These are phyloP conservation scores for Bombylius discolor DNA, from an alignment of 2,888 invertebrate species.

Conservation along the genomic window DNA sequence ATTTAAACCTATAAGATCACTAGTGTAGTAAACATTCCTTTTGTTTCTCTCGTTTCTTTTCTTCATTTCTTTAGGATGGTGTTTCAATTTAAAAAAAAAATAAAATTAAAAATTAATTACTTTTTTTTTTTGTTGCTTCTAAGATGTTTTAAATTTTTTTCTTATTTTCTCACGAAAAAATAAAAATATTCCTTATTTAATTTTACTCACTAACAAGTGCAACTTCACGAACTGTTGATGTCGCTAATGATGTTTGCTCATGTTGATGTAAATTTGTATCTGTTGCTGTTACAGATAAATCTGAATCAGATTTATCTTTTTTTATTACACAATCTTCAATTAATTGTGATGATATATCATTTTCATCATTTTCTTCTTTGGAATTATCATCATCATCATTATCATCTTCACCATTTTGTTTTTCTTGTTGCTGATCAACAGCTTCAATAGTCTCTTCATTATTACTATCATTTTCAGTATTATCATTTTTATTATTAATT, in stretches of 20 bases:
- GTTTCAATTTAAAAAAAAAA: too few species aligned
- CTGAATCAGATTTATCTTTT: slow-evolving; percentile 4
- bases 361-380: background rate
- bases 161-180: too few species aligned
- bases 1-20: too few species aligned
- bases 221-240: slow-evolving; percentile 29
- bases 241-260: slow-evolving; percentile 20
- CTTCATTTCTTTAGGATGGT: too few species aligned
- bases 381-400: background rate
- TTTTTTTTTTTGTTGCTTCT: background rate
- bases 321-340: slow-evolving; percentile 11
- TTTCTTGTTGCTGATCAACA: background rate
- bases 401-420: background rate
- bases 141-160: too few species aligned
- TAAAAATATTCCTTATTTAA: too few species aligned
- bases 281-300: background rate
- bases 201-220: slow-evolving; percentile 35
- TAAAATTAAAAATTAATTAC: too few species aligned
- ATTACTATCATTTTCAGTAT: slow-evolving; percentile 3
- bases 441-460: background rate
- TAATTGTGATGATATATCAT: slow-evolving; percentile 6
- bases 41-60: too few species aligned
- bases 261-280: background rate
- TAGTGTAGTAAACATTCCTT: too few species aligned
- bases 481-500: background rate